phyloP scores from a whole-genome alignment of 2,797 vertebrate genomes.

The Gymnocypris eckloni region DNA sequence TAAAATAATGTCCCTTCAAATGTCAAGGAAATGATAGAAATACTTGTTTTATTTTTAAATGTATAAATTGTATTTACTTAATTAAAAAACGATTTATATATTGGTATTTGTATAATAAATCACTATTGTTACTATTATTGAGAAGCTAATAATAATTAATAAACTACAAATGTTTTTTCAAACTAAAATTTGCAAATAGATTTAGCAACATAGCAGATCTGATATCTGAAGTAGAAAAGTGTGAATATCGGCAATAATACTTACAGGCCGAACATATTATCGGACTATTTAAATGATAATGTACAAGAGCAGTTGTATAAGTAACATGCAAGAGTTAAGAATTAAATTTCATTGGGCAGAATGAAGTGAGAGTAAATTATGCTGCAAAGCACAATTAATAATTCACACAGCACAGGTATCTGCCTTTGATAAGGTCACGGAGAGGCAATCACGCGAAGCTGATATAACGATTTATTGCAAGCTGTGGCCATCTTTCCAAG shows the following conservation, averaged over 20 bases:
- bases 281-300: background rate
- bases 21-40: background rate
- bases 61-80: background rate
- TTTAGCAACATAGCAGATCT: background rate
- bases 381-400: constrained; percentile 41
- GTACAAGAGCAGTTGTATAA: background rate
- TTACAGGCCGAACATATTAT: background rate
- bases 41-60: too few species aligned
- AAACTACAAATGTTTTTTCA: background rate
- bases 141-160: background rate
- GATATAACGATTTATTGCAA: constrained; percentile 1
- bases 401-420: constrained; percentile 41
- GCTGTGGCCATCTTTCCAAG: background rate
- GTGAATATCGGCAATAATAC: background rate
- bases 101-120: background rate
- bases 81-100: too few species aligned
- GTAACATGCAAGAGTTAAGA: background rate
- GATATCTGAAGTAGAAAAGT: background rate
- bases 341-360: background rate
- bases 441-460: constrained; percentile 9
- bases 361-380: constrained; percentile 3
- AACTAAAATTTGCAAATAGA: background rate
- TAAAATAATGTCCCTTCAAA: background rate
- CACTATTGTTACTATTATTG: background rate
- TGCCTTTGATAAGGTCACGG: constrained; percentile 28